Evolutionary conservation across 2,113 vertebrate genomes (phyloP).

Genomic region (Hemiprocne comata): DNA sequence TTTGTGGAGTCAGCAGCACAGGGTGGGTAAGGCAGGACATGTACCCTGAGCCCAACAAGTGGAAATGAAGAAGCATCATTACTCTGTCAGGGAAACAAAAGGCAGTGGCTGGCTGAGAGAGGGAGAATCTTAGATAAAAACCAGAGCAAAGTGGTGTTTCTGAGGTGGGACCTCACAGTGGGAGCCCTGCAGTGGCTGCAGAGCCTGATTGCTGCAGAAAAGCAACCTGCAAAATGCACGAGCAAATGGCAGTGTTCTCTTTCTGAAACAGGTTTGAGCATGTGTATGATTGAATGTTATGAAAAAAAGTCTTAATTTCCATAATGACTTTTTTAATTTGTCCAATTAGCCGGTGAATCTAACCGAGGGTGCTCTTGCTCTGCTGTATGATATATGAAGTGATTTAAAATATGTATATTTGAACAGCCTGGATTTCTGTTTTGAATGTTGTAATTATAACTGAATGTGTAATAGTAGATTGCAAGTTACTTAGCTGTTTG

Average conservation of each 20-base stretch:
- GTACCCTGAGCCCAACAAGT: too few relatives aligned
- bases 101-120: neutral
- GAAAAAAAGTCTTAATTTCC: neutral
- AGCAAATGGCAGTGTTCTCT: neutral
- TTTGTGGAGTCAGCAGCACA: too few relatives aligned
- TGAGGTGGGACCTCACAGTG: neutral
- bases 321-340: conserved; percentile 13
- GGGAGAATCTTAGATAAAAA: neutral
- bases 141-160: neutral
- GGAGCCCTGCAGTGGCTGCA: neutral
- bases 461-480: neutral
- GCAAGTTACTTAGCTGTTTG: neutral
- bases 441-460: conserved; percentile 4
- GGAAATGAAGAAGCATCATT: neutral
- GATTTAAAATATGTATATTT: neutral
- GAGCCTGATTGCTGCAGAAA: neutral
- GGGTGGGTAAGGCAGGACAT: neutral
- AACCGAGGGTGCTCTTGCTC: neutral
- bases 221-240: neutral
- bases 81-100: neutral
- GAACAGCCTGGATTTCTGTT: neutral
- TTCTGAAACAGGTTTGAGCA: neutral
- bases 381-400: neutral
- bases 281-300: neutral
- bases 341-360: neutral